Conservation (phyloP, 2,113 vertebrate genomes). For the Rhizomys pruinosus region DNA sequence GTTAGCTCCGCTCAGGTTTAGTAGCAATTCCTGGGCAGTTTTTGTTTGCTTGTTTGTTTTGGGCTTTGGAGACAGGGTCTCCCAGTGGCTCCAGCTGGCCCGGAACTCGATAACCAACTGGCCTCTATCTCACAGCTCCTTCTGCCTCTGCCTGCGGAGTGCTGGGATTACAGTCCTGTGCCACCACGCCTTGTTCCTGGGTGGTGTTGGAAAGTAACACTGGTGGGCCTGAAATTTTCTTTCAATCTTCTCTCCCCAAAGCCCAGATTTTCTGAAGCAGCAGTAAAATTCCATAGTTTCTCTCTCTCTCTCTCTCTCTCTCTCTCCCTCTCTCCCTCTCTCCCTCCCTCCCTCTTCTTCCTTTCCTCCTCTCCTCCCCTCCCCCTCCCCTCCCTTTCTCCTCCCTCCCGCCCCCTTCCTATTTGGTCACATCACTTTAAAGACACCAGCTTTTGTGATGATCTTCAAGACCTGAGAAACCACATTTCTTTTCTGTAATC, state of each 20-base stretch:
- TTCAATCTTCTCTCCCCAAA: constrained; percentile 34
- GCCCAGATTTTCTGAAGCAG: neutral
- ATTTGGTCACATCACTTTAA: neutral
- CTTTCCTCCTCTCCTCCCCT: accelerated
- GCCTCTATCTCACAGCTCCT: too few species aligned
- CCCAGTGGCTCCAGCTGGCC: too few species aligned
- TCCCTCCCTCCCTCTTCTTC: neutral
- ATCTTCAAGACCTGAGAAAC: neutral
- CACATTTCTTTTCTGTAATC: neutral
- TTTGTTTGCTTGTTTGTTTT: neutral
- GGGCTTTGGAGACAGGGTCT: too few species aligned
- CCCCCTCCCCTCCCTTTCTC: neutral
- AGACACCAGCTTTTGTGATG: neutral
- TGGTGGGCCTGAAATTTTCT: neutral
- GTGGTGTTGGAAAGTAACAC: too few species aligned
- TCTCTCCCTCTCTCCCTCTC: neutral
- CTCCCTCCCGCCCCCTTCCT: neutral
- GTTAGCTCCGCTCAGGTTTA: neutral
- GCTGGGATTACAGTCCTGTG: too few species aligned
- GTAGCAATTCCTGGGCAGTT: neutral
- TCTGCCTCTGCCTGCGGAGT: too few species aligned
- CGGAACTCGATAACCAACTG: too few species aligned
- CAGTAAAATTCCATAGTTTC: neutral
- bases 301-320: neutral
- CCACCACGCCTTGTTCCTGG: too few species aligned